Base-by-base conservation (phyloP, 2,113 vertebrate species). In the Cryptotis parvus region DNA sequence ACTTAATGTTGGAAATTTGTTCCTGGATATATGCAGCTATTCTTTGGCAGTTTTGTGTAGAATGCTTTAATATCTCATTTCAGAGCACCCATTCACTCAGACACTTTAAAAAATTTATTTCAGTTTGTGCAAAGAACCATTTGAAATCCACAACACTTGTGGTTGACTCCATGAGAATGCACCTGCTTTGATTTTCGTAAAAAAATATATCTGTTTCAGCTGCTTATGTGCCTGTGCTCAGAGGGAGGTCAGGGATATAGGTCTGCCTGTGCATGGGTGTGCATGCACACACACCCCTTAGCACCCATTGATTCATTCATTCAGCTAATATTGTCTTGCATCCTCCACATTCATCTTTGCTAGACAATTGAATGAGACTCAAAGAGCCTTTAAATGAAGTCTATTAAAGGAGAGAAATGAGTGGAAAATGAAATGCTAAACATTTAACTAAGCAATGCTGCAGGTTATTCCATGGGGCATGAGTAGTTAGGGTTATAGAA, bases 21-120 rank as follows among this genome's bases (percentile, higher is more conserved):
- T 78, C 90, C 41, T 37, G 61, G 80, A 88, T 94, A 63, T 87
- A 84, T 68, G 35, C 41, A 90, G 87, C 82, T 92, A 55, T 80
- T 90, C 83, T 85, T 81, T 90, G 79, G 90, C 79, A 89, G 79
- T 78, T 90, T 90, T 89, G 75, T 76, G 85, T n/a, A 83, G 80
- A 81, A 90, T 55, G 82, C 91, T 94, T 90, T 94, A 95, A 91
- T 87, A 72, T 72, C 37, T 77, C 58, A 74, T 96, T 96, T 96
- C 87, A 94, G 94, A 94, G 84, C 52, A 55, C 33, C n/a, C 41
- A 18, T 84, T 92, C 77, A 37, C 29, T 69, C 68, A 75, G 35
- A 78, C 73, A 68, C 90, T 95, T 78, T 8, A 85, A 92, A 87
- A n/a, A 58, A 61, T 22, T 90, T 33, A 93, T 73, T 81, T 84